A percentile compares a stretch with the other conserved stretches of the same genome.
phyloP scores from a whole-genome alignment of 2,113 vertebrate species.

The Hymenochirus boettgeri region DNA sequence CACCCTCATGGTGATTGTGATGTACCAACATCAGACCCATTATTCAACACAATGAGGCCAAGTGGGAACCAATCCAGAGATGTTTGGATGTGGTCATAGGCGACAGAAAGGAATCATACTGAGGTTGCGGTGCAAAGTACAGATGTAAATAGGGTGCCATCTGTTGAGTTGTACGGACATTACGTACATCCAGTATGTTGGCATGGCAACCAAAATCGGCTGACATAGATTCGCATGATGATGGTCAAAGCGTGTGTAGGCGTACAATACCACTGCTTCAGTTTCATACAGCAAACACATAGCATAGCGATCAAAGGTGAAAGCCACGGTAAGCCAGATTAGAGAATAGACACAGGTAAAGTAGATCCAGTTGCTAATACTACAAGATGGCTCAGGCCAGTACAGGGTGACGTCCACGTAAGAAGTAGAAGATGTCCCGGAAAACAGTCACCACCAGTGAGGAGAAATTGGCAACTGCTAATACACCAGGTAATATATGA shows the following conservation, averaged over 20 bases:
- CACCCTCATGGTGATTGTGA: slow-evolving; percentile 10
- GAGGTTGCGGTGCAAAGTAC: slow-evolving; percentile 15
- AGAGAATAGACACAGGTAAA: slow-evolving; percentile 23
- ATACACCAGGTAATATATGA: slow-evolving; percentile 23
- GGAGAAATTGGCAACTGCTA: slow-evolving; percentile 32
- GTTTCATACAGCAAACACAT: slow-evolving; percentile 29
- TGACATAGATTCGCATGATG: slow-evolving; percentile 4
- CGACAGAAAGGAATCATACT: slow-evolving; percentile 12
- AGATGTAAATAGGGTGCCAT: slow-evolving; percentile 21
- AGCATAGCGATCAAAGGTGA: slow-evolving; percentile 37
- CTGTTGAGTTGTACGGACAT: slow-evolving; percentile 13
- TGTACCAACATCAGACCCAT: slow-evolving; percentile 25
- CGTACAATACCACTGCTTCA: slow-evolving; percentile 35
- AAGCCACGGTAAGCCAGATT: slow-evolving; percentile 39
- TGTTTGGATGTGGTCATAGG: slow-evolving; percentile 34
- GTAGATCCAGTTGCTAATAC: slow-evolving; percentile 37
- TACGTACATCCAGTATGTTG: slow-evolving; percentile 35
- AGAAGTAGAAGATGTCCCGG: slow-evolving; percentile 40
- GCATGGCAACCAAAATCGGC: slow-evolving; percentile 29
- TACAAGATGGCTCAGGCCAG: slow-evolving; percentile 29
- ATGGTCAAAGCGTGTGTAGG: slow-evolving; percentile 13
- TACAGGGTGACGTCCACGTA: slow-evolving; percentile 26
- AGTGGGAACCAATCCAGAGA: slow-evolving; percentile 25
- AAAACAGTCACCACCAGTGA: slow-evolving; percentile 34
- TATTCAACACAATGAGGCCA: slow-evolving; percentile 13